Conservation (phyloP, 2,797 vertebrate genomes). For the Neostethus bicornis region DNA sequence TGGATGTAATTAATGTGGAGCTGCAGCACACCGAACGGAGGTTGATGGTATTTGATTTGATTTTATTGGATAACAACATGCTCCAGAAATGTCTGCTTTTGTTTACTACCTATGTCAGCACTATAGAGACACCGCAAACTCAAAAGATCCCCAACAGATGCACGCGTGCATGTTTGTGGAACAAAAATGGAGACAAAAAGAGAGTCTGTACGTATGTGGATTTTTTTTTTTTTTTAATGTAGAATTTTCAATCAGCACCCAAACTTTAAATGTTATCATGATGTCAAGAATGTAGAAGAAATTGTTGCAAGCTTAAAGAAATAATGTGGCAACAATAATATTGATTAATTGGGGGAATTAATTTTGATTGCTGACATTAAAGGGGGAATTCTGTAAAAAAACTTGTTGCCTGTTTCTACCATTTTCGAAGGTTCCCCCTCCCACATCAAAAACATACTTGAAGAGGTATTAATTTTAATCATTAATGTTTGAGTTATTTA, state of each 20-base stretch:
- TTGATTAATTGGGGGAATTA: neutral
- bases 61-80: constrained; percentile 51
- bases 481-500: too few species aligned
- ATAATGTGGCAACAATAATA: neutral
- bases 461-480: too few species aligned
- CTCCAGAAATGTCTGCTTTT: constrained; percentile 55
- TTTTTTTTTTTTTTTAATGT: too few species aligned
- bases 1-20: constrained; percentile 47
- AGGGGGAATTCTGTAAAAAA: too few species aligned
- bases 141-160: neutral
- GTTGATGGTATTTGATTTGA: constrained; percentile 50
- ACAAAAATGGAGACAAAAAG: too few species aligned
- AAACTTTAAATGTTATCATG: neutral
- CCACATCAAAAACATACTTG: too few species aligned
- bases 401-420: too few species aligned
- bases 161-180: neutral
- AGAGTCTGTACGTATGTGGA: too few species aligned
- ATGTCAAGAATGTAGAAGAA: neutral
- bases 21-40: constrained; percentile 30
- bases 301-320: neutral
- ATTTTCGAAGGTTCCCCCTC: too few species aligned
- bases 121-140: constrained; percentile 29
- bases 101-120: constrained; percentile 43
- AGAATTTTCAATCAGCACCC: neutral
- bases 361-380: neutral